These are phyloP conservation scores for Crematogaster levior DNA, from an alignment of 2,888 invertebrate genomes.

Conservation along the genomic window DNA sequence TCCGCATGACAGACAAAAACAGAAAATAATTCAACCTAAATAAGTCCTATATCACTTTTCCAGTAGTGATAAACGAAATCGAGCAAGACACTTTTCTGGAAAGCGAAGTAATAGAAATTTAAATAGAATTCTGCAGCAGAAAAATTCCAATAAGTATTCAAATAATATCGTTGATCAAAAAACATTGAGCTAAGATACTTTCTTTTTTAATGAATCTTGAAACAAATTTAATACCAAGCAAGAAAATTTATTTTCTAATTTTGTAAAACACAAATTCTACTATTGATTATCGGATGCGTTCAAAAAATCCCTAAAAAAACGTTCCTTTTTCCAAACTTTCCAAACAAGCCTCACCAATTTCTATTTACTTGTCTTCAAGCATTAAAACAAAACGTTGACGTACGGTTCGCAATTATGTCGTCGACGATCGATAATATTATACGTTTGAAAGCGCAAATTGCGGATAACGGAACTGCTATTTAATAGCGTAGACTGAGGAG, in stretches of 20 bases:
- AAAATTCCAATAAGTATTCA: not conserved
- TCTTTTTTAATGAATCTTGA: not conserved
- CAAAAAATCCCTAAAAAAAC: no score
- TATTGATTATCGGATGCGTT: not conserved
- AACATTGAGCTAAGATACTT: not conserved
- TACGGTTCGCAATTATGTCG: constrained; percentile 36
- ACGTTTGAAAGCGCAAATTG: constrained; percentile 38
- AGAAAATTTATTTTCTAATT: not conserved
- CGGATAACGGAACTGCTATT: constrained; percentile 36
- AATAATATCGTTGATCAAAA: not conserved
- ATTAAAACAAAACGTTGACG: constrained; percentile 5
- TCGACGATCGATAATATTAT: constrained; percentile 19
- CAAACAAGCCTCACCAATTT: not conserved
- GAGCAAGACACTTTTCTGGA: not conserved
- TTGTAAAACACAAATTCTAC: not conserved
- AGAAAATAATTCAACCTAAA: constrained; percentile 7
- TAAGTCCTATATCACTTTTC: no score
- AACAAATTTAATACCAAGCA: not conserved
- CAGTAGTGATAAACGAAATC: not conserved
- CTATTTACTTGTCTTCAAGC: not conserved
- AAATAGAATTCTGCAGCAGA: not conserved
- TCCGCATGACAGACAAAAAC: not conserved
- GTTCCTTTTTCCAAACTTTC: not conserved
- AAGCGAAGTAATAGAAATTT: not conserved
- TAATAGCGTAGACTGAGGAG: constrained; percentile 9